Conservation (phyloP, 2,113 vertebrate genomes). For the Gasterosteus nipponicus region DNA sequence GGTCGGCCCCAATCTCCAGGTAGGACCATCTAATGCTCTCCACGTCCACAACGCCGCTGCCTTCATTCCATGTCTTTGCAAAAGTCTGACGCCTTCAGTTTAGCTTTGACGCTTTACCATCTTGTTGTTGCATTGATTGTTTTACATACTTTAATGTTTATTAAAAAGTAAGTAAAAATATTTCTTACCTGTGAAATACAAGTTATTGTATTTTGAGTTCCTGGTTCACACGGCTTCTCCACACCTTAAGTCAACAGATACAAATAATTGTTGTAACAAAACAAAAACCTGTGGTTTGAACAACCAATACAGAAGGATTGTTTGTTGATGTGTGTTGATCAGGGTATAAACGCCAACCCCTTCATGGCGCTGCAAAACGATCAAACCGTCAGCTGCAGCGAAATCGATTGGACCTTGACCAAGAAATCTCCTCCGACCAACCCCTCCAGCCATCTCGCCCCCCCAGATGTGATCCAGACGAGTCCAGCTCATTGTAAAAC, state of each 20-base stretch:
- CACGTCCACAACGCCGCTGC: background rate
- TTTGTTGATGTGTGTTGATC: constrained; percentile 1
- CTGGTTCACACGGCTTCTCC: background rate
- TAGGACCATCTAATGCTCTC: constrained; percentile 11
- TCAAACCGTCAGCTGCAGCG: background rate
- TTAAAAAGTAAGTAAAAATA: no score
- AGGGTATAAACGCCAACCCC: background rate
- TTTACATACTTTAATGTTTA: background rate
- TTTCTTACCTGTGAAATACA: background rate
- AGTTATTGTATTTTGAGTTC: background rate
- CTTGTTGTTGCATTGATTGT: background rate
- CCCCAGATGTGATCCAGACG: constrained; percentile 38
- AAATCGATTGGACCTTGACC: background rate
- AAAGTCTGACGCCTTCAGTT: background rate
- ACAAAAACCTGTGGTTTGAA: background rate
- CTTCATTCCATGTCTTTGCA: background rate
- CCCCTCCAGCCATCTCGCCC: background rate
- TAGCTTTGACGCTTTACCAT: background rate
- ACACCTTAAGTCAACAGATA: background rate
- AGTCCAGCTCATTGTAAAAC: background rate
- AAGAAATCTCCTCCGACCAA: background rate
- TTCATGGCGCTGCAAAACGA: background rate
- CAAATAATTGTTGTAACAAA: background rate
- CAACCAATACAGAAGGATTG: background rate
- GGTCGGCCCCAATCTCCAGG: constrained; percentile 30